Percentiles rank a stretch among this genome's conserved stretches.
phyloP scores from a whole-genome alignment of 2,888 invertebrate genomes.

The Timema podura region DNA sequence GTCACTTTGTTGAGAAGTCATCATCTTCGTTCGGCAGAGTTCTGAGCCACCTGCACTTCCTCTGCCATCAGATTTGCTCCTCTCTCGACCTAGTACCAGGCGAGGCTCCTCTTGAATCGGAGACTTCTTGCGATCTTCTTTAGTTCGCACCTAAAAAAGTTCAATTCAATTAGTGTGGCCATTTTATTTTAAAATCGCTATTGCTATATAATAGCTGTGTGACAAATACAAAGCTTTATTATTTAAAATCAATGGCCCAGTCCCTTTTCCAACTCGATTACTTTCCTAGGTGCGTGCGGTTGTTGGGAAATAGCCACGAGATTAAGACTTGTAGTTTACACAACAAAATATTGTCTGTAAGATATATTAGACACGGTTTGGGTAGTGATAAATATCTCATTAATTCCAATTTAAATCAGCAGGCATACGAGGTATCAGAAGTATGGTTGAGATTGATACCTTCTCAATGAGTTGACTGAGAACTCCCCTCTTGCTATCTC shows the following conservation, averaged over 20 bases:
- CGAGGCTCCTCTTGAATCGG: conserved; percentile 36
- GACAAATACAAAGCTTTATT: neutral
- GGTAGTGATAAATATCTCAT: too few relatives aligned
- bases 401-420: too few relatives aligned
- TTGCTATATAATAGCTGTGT: neutral
- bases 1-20: conserved; percentile 16
- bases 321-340: too few relatives aligned
- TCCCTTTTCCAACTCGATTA: too few relatives aligned
- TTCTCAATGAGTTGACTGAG: conserved; percentile 56
- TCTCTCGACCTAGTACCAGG: conserved; percentile 24
- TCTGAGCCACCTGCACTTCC: conserved; percentile 22
- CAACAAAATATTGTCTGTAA: too few relatives aligned
- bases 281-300: too few relatives aligned
- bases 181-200: neutral
- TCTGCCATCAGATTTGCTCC: conserved; percentile 37
- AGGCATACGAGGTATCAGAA: too few relatives aligned
- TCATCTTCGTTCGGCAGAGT: conserved; percentile 19
- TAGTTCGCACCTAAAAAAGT: conserved; percentile 37
- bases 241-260: too few relatives aligned
- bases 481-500: conserved; percentile 42
- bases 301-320: too few relatives aligned
- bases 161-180: conserved; percentile 4
- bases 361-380: too few relatives aligned
- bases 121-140: conserved; percentile 40
- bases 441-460: conserved; percentile 40